These are phyloP conservation scores for Lithophane socia DNA, from an alignment of 2,888 invertebrate species.

Conservation along the genomic window DNA sequence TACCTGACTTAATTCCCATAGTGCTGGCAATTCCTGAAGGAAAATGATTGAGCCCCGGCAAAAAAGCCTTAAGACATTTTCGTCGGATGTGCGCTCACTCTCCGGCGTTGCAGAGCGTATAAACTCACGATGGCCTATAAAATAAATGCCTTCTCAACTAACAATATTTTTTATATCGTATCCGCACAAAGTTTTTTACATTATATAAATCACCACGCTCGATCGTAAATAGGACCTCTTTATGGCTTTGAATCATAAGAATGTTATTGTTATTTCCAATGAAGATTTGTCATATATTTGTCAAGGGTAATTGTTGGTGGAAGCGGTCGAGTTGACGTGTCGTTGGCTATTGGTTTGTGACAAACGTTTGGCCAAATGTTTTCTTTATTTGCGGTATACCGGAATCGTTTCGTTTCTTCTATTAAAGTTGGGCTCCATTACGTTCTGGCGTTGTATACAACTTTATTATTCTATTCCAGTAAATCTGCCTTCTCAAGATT, in stretches of 20 bases:
- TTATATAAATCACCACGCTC: conserved; percentile 69
- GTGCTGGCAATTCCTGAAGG: conserved; percentile 45
- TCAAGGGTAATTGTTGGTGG: conserved; percentile 59
- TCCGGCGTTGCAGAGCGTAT: conserved; percentile 66
- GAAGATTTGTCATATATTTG: conserved; percentile 66
- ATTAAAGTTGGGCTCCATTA: conserved; percentile 48
- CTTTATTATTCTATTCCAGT: conserved; percentile 54
- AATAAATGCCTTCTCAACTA: conserved; percentile 79
- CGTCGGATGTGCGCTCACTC: conserved; percentile 52
- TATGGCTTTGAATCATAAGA: conserved; percentile 71
- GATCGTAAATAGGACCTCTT: conserved; percentile 73
- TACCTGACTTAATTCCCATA: conserved; percentile 56
- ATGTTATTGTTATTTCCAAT: conserved; percentile 72
- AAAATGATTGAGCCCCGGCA: conserved; percentile 59
- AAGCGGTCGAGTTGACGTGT: conserved; percentile 51
- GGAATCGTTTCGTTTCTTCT: conserved; percentile 44
- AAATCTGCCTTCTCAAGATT: conserved; percentile 47
- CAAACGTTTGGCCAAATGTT: conserved; percentile 47
- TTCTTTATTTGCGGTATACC: conserved; percentile 42
- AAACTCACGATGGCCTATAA: conserved; percentile 77
- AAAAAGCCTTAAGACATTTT: conserved; percentile 51
- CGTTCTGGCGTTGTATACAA: conserved; percentile 39
- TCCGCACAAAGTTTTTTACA: conserved; percentile 68
- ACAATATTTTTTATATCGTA: conserved; percentile 76
- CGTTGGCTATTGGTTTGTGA: conserved; percentile 36